phyloP scores from a whole-genome alignment of 2,888 invertebrate genomes.

The Molorchus minor region DNA sequence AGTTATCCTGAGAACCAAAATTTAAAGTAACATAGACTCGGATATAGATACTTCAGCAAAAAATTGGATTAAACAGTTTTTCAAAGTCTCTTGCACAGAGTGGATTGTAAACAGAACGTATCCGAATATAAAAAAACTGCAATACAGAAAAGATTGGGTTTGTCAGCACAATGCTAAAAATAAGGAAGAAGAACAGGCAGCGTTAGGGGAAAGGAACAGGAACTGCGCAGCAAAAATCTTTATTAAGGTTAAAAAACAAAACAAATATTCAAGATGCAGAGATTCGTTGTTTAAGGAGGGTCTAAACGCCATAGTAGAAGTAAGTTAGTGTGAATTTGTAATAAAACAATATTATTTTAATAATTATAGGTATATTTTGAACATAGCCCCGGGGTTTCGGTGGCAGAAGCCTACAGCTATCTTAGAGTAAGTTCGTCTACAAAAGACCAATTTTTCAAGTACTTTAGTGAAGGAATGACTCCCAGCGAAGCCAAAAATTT shows the following conservation, averaged over 20 bases:
- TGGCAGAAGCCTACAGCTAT: not conserved
- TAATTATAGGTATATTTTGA: not conserved
- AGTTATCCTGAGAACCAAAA: conserved; percentile 8
- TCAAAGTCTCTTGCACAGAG: conserved; percentile 6
- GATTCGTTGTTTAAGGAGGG: conserved; percentile 2
- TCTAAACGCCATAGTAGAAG: not conserved
- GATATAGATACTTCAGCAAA: conserved; percentile 9
- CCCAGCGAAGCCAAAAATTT: not conserved
- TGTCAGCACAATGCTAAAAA: not conserved
- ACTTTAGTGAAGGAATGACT: not conserved
- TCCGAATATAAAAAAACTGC: conserved; percentile 1
- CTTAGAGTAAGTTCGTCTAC: not conserved
- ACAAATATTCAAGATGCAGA: conserved; percentile 1
- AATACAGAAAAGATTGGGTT: conserved; percentile 1
- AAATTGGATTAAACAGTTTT: conserved; percentile 12
- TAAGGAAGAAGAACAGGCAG: conserved; percentile 1
- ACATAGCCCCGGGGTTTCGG: not conserved
- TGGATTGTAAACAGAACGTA: conserved; percentile 12
- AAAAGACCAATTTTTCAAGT: conserved; percentile 3
- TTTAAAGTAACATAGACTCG: not conserved
- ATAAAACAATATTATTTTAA: not conserved
- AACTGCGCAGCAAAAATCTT: not conserved
- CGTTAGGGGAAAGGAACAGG: conserved; percentile 1
- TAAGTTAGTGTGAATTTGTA: not conserved
- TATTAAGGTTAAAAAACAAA: not conserved